Evolutionary conservation across 2,888 invertebrate genomes (phyloP).

Genomic region (Drosophila niveifrons): DNA sequence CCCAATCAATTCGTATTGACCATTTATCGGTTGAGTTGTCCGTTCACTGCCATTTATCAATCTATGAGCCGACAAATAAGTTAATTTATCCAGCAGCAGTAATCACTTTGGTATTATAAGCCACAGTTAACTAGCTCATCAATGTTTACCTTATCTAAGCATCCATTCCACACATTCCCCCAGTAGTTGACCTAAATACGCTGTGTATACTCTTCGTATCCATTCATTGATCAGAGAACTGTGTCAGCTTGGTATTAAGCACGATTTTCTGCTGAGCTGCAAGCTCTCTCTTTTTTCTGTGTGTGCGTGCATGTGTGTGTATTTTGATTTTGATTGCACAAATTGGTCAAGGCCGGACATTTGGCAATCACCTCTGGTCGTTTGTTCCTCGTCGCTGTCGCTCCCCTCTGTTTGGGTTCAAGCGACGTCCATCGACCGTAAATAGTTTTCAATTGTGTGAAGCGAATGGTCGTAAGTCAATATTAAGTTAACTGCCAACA

Average conservation of each 20-base stretch:
- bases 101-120: conserved; percentile 41
- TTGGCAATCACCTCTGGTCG: conserved; percentile 17
- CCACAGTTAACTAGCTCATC: conserved; percentile 56
- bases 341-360: conserved; percentile 48
- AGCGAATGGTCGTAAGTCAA: conserved; percentile 59
- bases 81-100: conserved; percentile 20
- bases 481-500: conserved; percentile 65
- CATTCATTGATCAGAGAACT: conserved; percentile 37
- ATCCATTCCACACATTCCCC: not conserved
- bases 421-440: conserved; percentile 22
- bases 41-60: conserved; percentile 15
- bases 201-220: not conserved
- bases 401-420: not conserved
- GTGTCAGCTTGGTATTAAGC: conserved; percentile 42
- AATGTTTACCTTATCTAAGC: conserved; percentile 42
- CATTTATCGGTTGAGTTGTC: not conserved
- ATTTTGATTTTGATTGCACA: conserved; percentile 20
- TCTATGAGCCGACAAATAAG: conserved; percentile 16
- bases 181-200: conserved; percentile 33
- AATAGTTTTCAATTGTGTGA: conserved; percentile 70
- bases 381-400: not conserved
- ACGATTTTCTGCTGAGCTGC: conserved; percentile 38
- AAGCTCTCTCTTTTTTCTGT: conserved; percentile 4
- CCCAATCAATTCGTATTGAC: not conserved
- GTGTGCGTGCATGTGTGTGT: too few species aligned